A percentile compares a stretch with the other conserved stretches of the same genome.
phyloP scores from a whole-genome alignment of 2,888 invertebrate genomes.

The Oxystoma pomonae region DNA sequence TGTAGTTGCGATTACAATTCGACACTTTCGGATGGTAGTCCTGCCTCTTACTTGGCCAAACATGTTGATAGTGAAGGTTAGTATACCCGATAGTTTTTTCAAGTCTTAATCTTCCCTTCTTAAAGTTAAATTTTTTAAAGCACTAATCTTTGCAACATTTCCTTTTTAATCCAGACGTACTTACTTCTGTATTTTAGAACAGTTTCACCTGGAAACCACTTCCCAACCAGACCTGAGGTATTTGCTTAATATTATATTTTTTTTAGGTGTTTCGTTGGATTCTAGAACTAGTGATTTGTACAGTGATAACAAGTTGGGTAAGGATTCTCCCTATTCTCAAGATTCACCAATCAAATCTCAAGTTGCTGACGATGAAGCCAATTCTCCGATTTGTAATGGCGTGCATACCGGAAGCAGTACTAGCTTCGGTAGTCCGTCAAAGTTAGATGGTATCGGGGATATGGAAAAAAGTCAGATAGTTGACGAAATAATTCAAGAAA shows the following conservation, averaged over 20 bases:
- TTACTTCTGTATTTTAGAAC: no score
- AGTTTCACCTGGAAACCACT: no score
- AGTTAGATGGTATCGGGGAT: constrained; percentile 37
- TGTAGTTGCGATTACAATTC: constrained; percentile 49
- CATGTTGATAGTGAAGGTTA: constrained; percentile 49
- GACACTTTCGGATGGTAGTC: constrained; percentile 51
- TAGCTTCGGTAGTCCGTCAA: constrained; percentile 43
- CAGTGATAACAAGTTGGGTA: constrained; percentile 59
- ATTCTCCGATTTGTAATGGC: constrained; percentile 47
- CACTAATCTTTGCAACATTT: no score
- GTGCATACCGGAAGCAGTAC: constrained; percentile 45
- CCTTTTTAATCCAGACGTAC: no score
- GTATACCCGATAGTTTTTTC: not conserved
- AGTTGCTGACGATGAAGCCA: constrained; percentile 32
- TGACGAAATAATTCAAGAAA: constrained; percentile 53
- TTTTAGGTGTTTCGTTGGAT: constrained; percentile 47
- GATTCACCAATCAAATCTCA: constrained; percentile 45
- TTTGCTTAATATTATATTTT: no score
- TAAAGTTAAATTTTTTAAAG: no score
- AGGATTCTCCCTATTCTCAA: constrained; percentile 55
- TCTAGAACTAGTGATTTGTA: constrained; percentile 55
- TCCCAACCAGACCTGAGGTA: no score
- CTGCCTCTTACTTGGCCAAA: constrained; percentile 47
- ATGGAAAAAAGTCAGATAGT: constrained; percentile 45
- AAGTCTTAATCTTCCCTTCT: no score